Percentiles rank a stretch among this genome's conserved stretches.
These are phyloP conservation scores for Himalopsyche tibetana DNA, from an alignment of 2,888 invertebrate species.

Conservation along the genomic window DNA sequence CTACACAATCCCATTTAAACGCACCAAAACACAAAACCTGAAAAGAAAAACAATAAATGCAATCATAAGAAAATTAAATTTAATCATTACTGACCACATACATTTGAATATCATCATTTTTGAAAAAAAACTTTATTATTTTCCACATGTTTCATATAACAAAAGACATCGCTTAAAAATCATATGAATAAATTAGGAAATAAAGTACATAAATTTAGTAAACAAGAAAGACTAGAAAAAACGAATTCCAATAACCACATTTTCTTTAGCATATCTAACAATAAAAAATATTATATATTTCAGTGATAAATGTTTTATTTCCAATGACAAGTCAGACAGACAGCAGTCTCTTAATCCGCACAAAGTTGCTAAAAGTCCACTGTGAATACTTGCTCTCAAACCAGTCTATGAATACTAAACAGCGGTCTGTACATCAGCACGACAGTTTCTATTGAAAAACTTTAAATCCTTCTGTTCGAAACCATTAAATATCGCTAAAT, in stretches of 20 bases:
- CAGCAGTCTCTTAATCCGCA: constrained; percentile 7
- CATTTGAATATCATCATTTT: no score
- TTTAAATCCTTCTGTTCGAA: neutral
- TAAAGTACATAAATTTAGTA: no score
- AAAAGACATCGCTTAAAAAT: no score
- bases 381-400: constrained; percentile 4
- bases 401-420: constrained; percentile 21
- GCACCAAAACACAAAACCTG: constrained; percentile 48
- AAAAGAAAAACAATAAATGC: constrained; percentile 8
- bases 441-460: constrained; percentile 7
- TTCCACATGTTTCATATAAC: no score
- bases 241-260: no score
- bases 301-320: neutral
- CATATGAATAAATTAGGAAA: no score
- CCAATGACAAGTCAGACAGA: constrained; percentile 3
- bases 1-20: constrained; percentile 54
- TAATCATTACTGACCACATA: neutral
- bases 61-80: neutral
- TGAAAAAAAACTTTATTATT: no score
- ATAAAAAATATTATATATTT: no score
- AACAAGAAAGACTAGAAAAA: no score
- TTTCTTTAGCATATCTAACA: no score
- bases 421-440: neutral
- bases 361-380: constrained; percentile 29
- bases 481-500: neutral